Percentiles rank a stretch among this genome's conserved stretches.
These are phyloP conservation scores for Baryphthengus martii DNA, from an alignment of 2,113 vertebrate genomes.

Conservation along the genomic window DNA sequence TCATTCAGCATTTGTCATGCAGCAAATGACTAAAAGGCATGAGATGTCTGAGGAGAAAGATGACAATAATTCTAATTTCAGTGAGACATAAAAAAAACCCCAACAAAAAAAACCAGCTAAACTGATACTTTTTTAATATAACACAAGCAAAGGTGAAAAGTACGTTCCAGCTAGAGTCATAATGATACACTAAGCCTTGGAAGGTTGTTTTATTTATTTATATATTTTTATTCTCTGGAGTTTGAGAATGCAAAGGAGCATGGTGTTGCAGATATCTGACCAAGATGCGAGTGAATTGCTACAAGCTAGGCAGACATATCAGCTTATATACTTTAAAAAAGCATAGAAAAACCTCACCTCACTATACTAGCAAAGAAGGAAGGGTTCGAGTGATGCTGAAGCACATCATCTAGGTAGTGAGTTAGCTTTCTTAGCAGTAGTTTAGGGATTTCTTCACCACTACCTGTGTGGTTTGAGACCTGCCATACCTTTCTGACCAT, in stretches of 20 bases:
- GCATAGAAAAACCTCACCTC: not conserved
- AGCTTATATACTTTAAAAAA: not conserved
- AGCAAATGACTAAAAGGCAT: conserved; percentile 31
- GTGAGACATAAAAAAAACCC: conserved; percentile 33
- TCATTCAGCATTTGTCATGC: conserved; percentile 30
- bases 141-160: conserved; percentile 17
- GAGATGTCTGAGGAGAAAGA: not conserved
- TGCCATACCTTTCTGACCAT: not conserved
- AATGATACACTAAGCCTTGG: not conserved
- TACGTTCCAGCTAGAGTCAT: not conserved
- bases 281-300: not conserved
- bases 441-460: not conserved
- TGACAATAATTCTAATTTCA: conserved; percentile 52
- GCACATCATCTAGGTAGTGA: not conserved
- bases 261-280: not conserved
- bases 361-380: not conserved
- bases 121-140: conserved; percentile 16
- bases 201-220: not conserved
- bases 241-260: not conserved
- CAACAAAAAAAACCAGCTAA: conserved; percentile 26
- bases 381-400: not conserved
- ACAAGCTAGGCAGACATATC: not conserved
- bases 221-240: not conserved
- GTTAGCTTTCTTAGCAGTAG: not conserved
- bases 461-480: not conserved